phyloP scores from a whole-genome alignment of 2,888 invertebrate species.

The Netelia virgata region DNA sequence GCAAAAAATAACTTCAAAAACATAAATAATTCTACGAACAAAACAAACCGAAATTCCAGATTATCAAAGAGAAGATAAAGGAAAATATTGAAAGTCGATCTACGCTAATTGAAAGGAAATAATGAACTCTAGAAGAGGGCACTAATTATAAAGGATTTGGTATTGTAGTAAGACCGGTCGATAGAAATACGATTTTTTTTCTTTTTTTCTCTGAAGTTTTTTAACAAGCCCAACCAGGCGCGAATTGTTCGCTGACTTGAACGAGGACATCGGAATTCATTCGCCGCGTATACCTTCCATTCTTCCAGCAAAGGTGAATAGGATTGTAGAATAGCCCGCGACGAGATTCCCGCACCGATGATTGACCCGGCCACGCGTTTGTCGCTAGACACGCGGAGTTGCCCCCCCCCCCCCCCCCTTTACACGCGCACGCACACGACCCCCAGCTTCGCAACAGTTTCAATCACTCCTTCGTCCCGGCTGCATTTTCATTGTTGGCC shows the following conservation, averaged over 20 bases:
- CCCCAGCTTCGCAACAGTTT: constrained; percentile 46
- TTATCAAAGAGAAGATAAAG: too few relatives aligned
- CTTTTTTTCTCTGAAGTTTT: background rate
- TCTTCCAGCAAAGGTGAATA: background rate
- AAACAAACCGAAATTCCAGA: too few relatives aligned
- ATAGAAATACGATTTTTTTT: background rate
- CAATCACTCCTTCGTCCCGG: constrained; percentile 62
- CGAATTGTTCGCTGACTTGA: too few relatives aligned
- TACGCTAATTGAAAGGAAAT: too few relatives aligned
- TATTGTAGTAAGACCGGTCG: background rate
- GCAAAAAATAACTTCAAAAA: too few relatives aligned
- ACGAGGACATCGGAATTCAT: background rate
- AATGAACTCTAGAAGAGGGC: too few relatives aligned
- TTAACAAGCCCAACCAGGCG: too few relatives aligned
- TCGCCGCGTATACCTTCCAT: too few relatives aligned
- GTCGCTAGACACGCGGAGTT: background rate
- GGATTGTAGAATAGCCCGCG: background rate
- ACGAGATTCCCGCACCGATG: constrained; percentile 20
- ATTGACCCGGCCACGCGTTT: constrained; percentile 63
- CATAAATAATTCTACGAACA: too few relatives aligned
- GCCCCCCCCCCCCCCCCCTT: background rate
- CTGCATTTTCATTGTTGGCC: constrained; percentile 58
- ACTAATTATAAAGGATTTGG: too few relatives aligned
- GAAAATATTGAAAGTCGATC: too few relatives aligned
- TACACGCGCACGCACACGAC: constrained; percentile 2